Percentiles rank a stretch among this genome's conserved stretches.
Evolutionary conservation across 2,797 vertebrate genomes (phyloP).

Genomic region (Labroides dimidiatus): DNA sequence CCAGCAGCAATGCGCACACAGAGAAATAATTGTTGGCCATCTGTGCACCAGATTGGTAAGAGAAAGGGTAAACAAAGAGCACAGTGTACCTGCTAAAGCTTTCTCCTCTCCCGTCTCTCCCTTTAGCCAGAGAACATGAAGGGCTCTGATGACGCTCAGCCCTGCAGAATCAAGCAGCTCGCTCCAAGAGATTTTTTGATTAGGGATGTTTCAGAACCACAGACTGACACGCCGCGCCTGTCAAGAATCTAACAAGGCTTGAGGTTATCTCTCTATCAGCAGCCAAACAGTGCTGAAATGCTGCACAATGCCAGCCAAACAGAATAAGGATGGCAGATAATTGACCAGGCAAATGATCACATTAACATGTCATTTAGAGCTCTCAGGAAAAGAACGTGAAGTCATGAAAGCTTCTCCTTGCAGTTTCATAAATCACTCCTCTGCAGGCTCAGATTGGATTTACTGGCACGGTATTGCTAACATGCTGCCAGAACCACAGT

Average conservation of each 20-base stretch:
- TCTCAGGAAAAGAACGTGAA: slow-evolving; percentile 61
- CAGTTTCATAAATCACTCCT: slow-evolving; percentile 71
- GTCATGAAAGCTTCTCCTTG: slow-evolving; percentile 64
- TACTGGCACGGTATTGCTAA: slow-evolving; percentile 65
- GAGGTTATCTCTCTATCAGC: slow-evolving; percentile 73
- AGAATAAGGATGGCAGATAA: slow-evolving; percentile 58
- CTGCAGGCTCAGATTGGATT: slow-evolving; percentile 62
- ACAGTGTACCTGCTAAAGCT: slow-evolving; percentile 82
- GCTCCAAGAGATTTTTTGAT: slow-evolving; percentile 77
- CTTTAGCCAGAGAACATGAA: slow-evolving; percentile 74
- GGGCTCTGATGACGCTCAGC: slow-evolving; percentile 74
- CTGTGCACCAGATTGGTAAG: slow-evolving; percentile 86
- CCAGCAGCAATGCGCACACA: slow-evolving; percentile 81
- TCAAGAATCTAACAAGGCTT: slow-evolving; percentile 75
- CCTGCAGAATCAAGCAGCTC: slow-evolving; percentile 68
- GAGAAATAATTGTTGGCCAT: slow-evolving; percentile 87
- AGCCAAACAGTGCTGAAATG: slow-evolving; percentile 58
- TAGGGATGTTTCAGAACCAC: slow-evolving; percentile 72
- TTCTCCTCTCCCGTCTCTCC: slow-evolving; percentile 45
- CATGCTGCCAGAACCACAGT: slow-evolving; percentile 44
- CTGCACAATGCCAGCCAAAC: slow-evolving; percentile 54
- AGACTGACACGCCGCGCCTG: slow-evolving; percentile 76
- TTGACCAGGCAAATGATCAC: slow-evolving; percentile 75
- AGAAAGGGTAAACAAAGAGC: slow-evolving; percentile 85
- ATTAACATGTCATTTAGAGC: slow-evolving; percentile 74